Evolutionary conservation across 2,113 vertebrate genomes (phyloP).

Genomic region (Bucco capensis): DNA sequence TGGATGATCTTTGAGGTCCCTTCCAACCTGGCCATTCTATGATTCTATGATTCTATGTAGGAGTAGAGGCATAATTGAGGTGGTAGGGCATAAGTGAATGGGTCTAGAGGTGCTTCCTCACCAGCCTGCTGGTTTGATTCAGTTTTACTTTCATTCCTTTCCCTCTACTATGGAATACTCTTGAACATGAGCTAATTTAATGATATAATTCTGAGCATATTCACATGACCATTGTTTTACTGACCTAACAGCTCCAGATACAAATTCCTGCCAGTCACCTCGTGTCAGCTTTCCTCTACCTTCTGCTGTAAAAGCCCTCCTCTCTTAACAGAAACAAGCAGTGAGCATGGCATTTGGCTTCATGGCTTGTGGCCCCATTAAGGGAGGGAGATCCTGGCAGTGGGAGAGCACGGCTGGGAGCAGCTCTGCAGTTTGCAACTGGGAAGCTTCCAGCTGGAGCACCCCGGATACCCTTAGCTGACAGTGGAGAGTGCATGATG

Average conservation of each 20-base stretch:
- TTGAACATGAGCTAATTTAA: neutral
- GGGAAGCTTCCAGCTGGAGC: neutral
- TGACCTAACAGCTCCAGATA: too few relatives aligned
- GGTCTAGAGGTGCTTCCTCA: neutral
- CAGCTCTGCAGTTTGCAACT: neutral
- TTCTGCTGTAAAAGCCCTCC: neutral
- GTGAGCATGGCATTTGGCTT: neutral
- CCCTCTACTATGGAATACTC: neutral
- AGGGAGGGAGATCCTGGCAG: neutral
- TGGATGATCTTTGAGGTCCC: too few relatives aligned
- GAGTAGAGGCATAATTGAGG: neutral
- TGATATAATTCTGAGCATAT: neutral
- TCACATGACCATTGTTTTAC: neutral
- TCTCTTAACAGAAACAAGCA: neutral
- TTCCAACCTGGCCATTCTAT: too few relatives aligned
- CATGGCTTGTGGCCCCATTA: neutral
- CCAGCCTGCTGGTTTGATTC: neutral
- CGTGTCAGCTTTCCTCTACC: neutral
- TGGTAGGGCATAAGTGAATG: neutral
- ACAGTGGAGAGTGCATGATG: neutral
- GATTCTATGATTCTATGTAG: too few relatives aligned
- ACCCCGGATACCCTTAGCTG: neutral
- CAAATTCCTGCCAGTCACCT: neutral
- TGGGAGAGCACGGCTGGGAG: neutral
- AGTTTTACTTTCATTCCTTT: neutral